Percentiles rank a stretch among this genome's conserved stretches.
Evolutionary conservation across 2,797 vertebrate species (phyloP).

Genomic region (Lacerta agilis): DNA sequence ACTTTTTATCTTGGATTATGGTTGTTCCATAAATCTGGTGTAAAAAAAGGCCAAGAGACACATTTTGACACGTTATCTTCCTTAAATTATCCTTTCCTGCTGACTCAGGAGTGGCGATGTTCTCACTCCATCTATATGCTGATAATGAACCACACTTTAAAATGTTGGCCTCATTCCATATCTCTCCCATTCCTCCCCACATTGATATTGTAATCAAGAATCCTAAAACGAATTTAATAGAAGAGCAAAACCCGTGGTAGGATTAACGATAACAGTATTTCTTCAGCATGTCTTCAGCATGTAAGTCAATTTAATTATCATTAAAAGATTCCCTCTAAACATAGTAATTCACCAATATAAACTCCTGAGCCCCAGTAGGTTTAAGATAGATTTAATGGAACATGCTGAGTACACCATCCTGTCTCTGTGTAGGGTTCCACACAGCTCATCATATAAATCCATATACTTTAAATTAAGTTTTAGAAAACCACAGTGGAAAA

Average conservation of each 20-base stretch:
- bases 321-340: constrained; percentile 14
- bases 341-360: constrained; percentile 23
- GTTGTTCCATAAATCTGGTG: neutral
- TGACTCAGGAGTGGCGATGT: constrained; percentile 1
- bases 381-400: constrained; percentile 19
- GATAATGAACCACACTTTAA: neutral
- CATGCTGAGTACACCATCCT: neutral
- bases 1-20: neutral
- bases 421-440: neutral
- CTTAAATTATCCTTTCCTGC: neutral
- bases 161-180: neutral
- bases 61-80: constrained; percentile 2
- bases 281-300: constrained; percentile 11
- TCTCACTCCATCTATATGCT: neutral
- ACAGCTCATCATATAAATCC: neutral
- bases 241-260: neutral
- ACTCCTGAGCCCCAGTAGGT: neutral
- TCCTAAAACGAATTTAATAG: neutral
- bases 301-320: constrained; percentile 32
- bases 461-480: neutral
- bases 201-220: fast-evolving
- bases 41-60: neutral
- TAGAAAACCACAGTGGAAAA: neutral
- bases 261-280: constrained; percentile 1
- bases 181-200: fast-evolving